Evolutionary conservation across 2,888 invertebrate species (phyloP).

Genomic region (Cerceris ruficornis): DNA sequence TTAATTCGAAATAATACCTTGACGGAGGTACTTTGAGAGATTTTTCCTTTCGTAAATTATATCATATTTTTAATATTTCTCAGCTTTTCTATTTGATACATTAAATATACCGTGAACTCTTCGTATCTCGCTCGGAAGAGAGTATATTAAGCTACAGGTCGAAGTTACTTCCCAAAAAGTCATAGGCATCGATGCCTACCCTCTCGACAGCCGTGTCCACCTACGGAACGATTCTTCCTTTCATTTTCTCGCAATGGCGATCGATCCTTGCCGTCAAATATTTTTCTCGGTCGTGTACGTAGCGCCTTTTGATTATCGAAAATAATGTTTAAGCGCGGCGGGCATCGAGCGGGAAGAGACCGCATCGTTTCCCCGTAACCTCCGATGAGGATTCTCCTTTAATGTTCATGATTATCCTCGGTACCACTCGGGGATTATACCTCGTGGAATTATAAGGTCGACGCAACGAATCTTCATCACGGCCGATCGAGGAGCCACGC

Average conservation of each 20-base stretch:
- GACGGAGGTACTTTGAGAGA: too few species aligned
- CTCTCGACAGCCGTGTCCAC: too few species aligned
- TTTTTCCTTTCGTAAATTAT: too few species aligned
- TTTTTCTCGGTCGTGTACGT: slow-evolving; percentile 37
- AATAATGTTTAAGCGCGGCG: slow-evolving; percentile 62
- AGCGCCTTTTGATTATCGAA: slow-evolving; percentile 65
- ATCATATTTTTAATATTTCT: too few species aligned
- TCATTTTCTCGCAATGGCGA: background rate
- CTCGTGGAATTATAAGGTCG: slow-evolving; percentile 62
- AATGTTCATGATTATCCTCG: slow-evolving; percentile 63
- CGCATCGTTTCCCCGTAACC: slow-evolving; percentile 31
- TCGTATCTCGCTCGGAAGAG: too few species aligned
- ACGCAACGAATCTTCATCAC: slow-evolving; percentile 50
- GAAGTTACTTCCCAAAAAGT: too few species aligned
- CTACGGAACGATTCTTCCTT: background rate
- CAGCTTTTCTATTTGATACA: too few species aligned
- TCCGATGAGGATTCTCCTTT: slow-evolving; percentile 54
- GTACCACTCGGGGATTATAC: slow-evolving; percentile 55
- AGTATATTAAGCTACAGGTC: too few species aligned
- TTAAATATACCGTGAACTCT: too few species aligned
- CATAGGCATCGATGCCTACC: too few species aligned
- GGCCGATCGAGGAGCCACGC: slow-evolving; percentile 20
- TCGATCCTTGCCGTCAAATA: slow-evolving; percentile 37
- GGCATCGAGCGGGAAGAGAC: slow-evolving; percentile 35
- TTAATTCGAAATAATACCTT: too few species aligned